A percentile compares a stretch with the other conserved stretches of the same genome.
These are phyloP conservation scores for Tragelaphus buxtoni DNA, from an alignment of 2,113 vertebrate genomes.

Conservation along the genomic window DNA sequence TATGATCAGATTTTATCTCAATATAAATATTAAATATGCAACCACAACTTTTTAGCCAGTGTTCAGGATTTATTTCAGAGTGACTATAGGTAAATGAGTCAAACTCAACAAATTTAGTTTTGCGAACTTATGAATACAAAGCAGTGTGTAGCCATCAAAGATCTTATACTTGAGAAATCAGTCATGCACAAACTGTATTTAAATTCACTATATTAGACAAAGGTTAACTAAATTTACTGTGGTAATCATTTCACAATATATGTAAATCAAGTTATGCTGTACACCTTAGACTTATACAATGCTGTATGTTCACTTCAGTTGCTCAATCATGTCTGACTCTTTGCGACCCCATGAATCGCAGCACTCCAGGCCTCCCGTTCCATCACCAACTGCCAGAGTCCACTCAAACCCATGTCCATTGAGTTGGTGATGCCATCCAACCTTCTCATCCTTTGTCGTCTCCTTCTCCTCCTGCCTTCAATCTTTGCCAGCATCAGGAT, in stretches of 20 bases:
- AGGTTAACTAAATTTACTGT: not conserved
- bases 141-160: not conserved
- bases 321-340: too few relatives aligned
- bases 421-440: too few relatives aligned
- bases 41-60: not conserved
- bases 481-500: too few relatives aligned
- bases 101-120: not conserved
- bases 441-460: too few relatives aligned
- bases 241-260: not conserved
- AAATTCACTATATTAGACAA: not conserved
- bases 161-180: not conserved
- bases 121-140: not conserved
- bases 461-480: too few relatives aligned
- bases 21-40: conserved; percentile 4
- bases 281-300: not conserved
- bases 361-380: too few relatives aligned
- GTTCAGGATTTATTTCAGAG: conserved; percentile 3
- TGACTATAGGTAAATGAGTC: not conserved
- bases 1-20: conserved; percentile 4
- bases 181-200: not conserved
- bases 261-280: not conserved
- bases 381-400: too few relatives aligned
- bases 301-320: not conserved
- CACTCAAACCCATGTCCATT: too few relatives aligned
- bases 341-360: too few relatives aligned